These are phyloP conservation scores for Origma solitaria DNA, from an alignment of 2,113 vertebrate species.

Conservation along the genomic window DNA sequence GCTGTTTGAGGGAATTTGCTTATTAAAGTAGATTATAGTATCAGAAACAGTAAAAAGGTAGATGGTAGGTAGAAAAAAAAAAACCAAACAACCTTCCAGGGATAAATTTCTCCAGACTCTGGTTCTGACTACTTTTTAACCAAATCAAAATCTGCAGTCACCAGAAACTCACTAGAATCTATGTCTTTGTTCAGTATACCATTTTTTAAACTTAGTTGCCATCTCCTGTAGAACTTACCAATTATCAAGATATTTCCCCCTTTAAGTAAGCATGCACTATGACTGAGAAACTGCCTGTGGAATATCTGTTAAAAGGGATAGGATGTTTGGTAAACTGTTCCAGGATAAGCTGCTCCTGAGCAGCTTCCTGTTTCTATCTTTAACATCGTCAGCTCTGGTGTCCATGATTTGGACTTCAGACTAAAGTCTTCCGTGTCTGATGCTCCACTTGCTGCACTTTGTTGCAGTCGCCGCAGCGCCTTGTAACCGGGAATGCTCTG, in stretches of 20 bases:
- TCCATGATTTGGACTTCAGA: not conserved
- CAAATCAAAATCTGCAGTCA: not conserved
- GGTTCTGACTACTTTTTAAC: not conserved
- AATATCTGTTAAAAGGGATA: not conserved
- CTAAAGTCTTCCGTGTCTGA: not conserved
- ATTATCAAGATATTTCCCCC: not conserved
- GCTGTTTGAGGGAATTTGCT: slow-evolving; percentile 2
- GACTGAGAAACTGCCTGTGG: not conserved
- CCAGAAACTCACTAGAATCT: not conserved
- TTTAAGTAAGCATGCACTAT: not conserved
- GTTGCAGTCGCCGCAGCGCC: not conserved
- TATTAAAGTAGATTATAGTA: not conserved
- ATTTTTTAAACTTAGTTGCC: not conserved
- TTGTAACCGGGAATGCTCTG: not conserved
- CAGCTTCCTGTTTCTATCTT: not conserved
- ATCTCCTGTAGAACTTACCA: not conserved
- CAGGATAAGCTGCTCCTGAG: not conserved
- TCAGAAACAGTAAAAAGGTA: not conserved
- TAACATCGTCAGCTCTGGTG: not conserved
- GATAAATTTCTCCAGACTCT: not conserved
- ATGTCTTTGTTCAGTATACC: not conserved
- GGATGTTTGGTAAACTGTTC: not conserved
- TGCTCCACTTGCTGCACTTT: not conserved
- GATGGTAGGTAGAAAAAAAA: not conserved
- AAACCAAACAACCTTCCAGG: not conserved